Evolutionary conservation across 1,140 invertebrate genomes (phyloP).

Genomic region (Euwallacea fornicatus): DNA sequence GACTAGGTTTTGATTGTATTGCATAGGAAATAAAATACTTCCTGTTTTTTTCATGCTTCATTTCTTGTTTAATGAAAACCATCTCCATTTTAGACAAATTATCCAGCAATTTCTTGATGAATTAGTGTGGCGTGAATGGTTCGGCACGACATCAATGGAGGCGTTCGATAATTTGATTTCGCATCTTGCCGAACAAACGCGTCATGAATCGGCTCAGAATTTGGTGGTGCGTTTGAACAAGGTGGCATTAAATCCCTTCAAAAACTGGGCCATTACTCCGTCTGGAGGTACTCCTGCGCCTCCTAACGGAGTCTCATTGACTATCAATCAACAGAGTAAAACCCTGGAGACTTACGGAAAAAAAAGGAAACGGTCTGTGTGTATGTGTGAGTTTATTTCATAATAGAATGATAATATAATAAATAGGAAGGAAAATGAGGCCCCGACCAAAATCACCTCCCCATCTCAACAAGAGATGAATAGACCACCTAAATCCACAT

Average conservation of each 20-base stretch:
- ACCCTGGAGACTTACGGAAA: slow-evolving; percentile 7
- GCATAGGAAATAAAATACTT: too few species aligned
- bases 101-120: slow-evolving; percentile 77
- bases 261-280: slow-evolving; percentile 64
- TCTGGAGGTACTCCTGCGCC: background rate
- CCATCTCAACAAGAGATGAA: slow-evolving; percentile 26
- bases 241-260: slow-evolving; percentile 77
- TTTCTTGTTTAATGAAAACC: background rate
- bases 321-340: slow-evolving; percentile 10
- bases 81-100: slow-evolving; percentile 34
- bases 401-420: background rate
- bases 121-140: slow-evolving; percentile 69
- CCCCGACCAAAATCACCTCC: slow-evolving; percentile 3
- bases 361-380: slow-evolving; percentile 30
- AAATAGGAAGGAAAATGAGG: slow-evolving; percentile 14
- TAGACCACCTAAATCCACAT: slow-evolving; percentile 50
- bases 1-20: too few species aligned
- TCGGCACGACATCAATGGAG: slow-evolving; percentile 70
- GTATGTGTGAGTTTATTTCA: background rate
- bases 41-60: background rate
- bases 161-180: slow-evolving; percentile 79
- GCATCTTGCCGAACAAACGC: slow-evolving; percentile 79
- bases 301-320: background rate
- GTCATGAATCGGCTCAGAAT: slow-evolving; percentile 58
- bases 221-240: slow-evolving; percentile 55